These are phyloP conservation scores for Athalia cordata DNA, from an alignment of 2,888 invertebrate species.

Conservation along the genomic window DNA sequence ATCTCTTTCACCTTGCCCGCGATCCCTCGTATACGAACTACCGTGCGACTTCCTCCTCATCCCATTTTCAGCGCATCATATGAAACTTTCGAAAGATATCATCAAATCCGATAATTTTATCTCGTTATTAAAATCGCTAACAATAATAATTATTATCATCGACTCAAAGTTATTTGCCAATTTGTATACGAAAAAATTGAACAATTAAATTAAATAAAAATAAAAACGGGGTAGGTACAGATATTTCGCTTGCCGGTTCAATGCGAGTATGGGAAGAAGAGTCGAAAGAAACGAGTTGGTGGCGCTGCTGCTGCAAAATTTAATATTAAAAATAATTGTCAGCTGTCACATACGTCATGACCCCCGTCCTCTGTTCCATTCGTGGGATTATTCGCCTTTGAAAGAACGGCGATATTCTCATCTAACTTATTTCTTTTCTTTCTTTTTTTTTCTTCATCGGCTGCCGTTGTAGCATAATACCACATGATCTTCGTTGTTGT, in stretches of 20 bases:
- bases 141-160: no score
- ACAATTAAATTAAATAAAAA: neutral
- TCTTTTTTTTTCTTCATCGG: no score
- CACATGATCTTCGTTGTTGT: no score
- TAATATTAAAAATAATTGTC: constrained; percentile 47
- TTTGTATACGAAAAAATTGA: no score
- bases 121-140: neutral
- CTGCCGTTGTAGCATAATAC: no score
- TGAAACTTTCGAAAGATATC: neutral
- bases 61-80: neutral
- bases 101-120: neutral
- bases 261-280: neutral
- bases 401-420: constrained; percentile 25
- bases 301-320: neutral
- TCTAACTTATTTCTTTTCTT: no score
- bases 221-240: no score
- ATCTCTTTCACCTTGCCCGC: constrained; percentile 7
- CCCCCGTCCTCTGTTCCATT: constrained; percentile 34
- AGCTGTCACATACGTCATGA: constrained; percentile 47
- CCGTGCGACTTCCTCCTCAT: constrained; percentile 14
- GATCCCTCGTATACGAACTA: neutral
- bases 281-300: neutral
- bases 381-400: constrained; percentile 15
- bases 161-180: no score
- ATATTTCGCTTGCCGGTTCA: neutral